Evolutionary conservation across 2,113 vertebrate species (phyloP), one percentile per base, ranked within the genome.

Genomic region (Cacatua alba): DNA sequence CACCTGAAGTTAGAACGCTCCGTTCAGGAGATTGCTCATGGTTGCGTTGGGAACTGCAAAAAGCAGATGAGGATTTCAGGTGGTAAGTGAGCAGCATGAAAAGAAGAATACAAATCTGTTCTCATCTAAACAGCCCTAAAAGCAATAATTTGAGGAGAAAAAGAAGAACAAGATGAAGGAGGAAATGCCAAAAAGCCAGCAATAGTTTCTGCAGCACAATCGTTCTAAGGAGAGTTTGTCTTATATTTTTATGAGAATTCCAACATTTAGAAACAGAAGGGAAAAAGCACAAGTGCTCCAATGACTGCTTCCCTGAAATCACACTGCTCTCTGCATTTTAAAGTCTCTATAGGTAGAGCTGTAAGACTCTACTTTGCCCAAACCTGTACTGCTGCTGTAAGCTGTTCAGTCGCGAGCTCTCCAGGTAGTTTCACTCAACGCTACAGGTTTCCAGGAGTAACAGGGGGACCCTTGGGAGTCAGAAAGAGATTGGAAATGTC

Each of bases 81-180:
- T 91, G 76, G 84, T 46, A 70, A 82, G 64, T 17, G 13, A 85
- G 86, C 82, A 81, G 81, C 53, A 52, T 53, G 59, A 85, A 84
- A 81, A 94, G 83, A 94, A 62, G 91, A 91, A 95, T 71, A 86
- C 49, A 90, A 52, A 85, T 80, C 88, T 94, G 46, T 92, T 92
- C 81, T 86, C 92, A 91, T 62, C 82, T 76, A 81, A 87, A 92
- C 33, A 80, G 63, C 57, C 53, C 48, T 59, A 33, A 91, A 95
- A 95, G 57, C 57, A 59, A 87, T 55, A 86, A 91, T 90, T 41
- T 5, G 0, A 6, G 10, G 33, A 44, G n/a, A 10, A n/a, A 12
- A 23, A 48, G 43, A 60, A 86, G 7, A 82, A 63, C 3, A 37
- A 68, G 69, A 91, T 64, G 52, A 86, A 88, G 81, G 62, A 68